Evolutionary conservation across 2,113 vertebrate species (phyloP), one percentile per base, ranked within the genome.

Genomic region (Egretta garzetta): DNA sequence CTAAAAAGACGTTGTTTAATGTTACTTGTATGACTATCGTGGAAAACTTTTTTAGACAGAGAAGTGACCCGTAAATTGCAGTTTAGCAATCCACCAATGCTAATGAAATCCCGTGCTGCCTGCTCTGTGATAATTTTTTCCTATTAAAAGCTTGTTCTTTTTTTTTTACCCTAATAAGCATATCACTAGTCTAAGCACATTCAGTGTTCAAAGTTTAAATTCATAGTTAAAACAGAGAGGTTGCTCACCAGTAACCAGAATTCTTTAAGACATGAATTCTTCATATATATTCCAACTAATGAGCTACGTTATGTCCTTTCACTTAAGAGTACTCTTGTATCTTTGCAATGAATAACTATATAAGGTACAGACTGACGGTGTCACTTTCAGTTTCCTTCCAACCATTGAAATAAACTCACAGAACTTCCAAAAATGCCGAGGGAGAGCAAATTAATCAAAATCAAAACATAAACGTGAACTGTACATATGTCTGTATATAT

Each of bases 121-220:
- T 89, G 73, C 39, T 35, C 83, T 68, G 77, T 52, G 73, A 88
- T 89, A 86, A 41, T 94, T 89, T 91, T 97, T 94, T 91, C 86
- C 70, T 93, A 70, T 94, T 96, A 94, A 96, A 97, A 91, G 67
- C 71, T 70, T 68, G 58, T 35, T 90, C 74, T 90, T 95, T 96
- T 97, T 96, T 90, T 96, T 96, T 90, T 94, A 95, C 88, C 81
- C 55, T 88, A 90, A 94, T 87, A 91, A 75, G 28, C 53, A 87
- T 16, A 89, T 95, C 66, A 56, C 45, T 86, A 96, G 72, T 91
- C 89, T 67, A 82, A 91, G 74, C 94, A 94, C 28, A 58, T 76
- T 73, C 45, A 60, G 21, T 75, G 28, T 66, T 91, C 73, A n/a
- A 82, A 86, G 22, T 93, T 82, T 72, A 77, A 95, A 87, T 77